A percentile compares a stretch with the other conserved stretches of the same genome.
Conservation (phyloP, 2,888 invertebrate species). For the Philereme vetulata region DNA sequence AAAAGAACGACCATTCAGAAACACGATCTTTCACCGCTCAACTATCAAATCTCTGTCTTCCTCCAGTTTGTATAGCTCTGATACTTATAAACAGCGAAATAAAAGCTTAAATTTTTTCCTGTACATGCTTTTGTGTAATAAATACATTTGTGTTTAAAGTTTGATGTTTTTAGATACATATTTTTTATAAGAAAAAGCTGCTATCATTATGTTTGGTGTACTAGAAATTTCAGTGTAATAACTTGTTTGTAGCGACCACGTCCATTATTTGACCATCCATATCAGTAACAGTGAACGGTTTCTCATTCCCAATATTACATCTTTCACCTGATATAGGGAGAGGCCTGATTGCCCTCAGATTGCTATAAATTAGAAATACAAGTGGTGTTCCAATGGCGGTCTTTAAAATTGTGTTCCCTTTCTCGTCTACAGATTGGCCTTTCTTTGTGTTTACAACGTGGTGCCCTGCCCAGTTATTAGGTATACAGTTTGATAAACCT, state of each 20-base stretch:
- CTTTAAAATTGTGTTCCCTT: conserved; percentile 81
- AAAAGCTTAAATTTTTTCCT: conserved; percentile 13
- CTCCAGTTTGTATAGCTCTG: conserved; percentile 45
- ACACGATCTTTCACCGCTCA: conserved; percentile 79
- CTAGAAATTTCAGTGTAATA: conserved; percentile 50
- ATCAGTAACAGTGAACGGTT: conserved; percentile 67
- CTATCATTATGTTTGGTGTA: conserved; percentile 47
- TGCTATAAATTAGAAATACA: conserved; percentile 80
- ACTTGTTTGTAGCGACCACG: conserved; percentile 44
- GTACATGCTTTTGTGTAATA: conserved; percentile 35
- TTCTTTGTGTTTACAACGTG: conserved; percentile 69
- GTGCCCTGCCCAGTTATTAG: conserved; percentile 58
- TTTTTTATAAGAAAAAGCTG: conserved; percentile 42
- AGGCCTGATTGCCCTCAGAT: conserved; percentile 76
- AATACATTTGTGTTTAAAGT: conserved; percentile 10
- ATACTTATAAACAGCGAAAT: conserved; percentile 38
- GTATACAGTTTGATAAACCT: conserved; percentile 19
- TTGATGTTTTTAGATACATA: conserved; percentile 28
- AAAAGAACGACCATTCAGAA: conserved; percentile 77
- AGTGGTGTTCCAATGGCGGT: conserved; percentile 72
- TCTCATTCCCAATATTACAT: conserved; percentile 71
- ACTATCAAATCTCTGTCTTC: conserved; percentile 66
- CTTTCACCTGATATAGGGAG: conserved; percentile 70
- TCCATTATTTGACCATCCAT: conserved; percentile 58
- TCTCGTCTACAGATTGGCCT: conserved; percentile 78